Base-by-base conservation (phyloP, 2,797 vertebrate genomes). In the Aeoliscus strigatus region DNA sequence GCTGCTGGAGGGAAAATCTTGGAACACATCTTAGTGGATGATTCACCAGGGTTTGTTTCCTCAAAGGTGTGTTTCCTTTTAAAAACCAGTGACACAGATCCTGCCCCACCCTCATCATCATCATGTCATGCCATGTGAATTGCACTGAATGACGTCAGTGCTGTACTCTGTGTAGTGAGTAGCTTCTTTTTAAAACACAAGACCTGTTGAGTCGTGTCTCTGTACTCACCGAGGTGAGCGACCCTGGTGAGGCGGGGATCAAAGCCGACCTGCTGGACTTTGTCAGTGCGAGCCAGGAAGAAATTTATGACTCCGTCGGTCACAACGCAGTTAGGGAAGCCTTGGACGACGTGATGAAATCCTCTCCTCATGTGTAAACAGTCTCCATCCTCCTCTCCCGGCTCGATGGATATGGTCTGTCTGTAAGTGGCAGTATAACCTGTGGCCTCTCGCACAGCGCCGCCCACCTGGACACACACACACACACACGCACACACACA, bases 271-370 rank as follows among this genome's bases (percentile, higher is more conserved):
- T 93, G 90, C 17, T 89, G 90, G 48, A 95, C 86, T 74, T 93
- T 94, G 39, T 94, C 91, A 0, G 93, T 96, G n/a, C 90, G 90
- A 26, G 91, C 94, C 61, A 96, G 74, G 71, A 97, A 97, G 82
- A 97, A 97, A 81, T 97, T 97, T 14, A 96, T 88, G n/a, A 95
- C 92, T 0, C 91, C 94, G 1, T 97, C 93, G 0, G 93, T 90
- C 56, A 97, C 86, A 8, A 95, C 93, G 1, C 94, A 96, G 83
- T 84, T 87, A 1, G 93, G 93, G 69, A 94, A 96, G 0, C 93
- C 93, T 9, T 86, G 68, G 8, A 96, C 88, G 66, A 76, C 21
- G 15, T 94, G 92, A 64, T 96, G 89, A 68, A 88, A 94, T 2
- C 92, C 93, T 8, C 84, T 86, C 37, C 77, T 85, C 41, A 87